phyloP scores from a whole-genome alignment of 2,888 invertebrate species.

The Epistrophe grossulariae region DNA sequence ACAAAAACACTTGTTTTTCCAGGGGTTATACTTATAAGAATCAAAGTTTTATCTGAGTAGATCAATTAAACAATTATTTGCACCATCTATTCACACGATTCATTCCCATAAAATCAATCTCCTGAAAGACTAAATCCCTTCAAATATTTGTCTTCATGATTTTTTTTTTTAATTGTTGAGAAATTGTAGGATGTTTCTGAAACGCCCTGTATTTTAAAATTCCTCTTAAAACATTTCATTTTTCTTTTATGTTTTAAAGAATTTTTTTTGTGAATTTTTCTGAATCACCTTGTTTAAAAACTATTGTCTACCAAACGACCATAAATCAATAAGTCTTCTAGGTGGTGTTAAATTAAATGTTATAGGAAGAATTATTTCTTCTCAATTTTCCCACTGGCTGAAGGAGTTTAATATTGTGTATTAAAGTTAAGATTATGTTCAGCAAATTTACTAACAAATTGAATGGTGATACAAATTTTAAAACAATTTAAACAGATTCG shows the following conservation, averaged over 20 bases:
- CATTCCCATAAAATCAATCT: too few species aligned
- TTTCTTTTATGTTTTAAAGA: neutral
- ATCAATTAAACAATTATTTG: too few species aligned
- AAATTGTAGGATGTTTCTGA: too few species aligned
- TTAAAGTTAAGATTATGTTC: neutral
- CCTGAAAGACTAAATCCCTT: too few species aligned
- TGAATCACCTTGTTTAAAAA: neutral
- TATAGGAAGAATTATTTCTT: neutral
- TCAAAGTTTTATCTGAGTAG: too few species aligned
- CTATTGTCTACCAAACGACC: neutral
- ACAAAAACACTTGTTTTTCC: too few species aligned
- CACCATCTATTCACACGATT: too few species aligned
- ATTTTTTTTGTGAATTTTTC: neutral
- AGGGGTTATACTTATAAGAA: too few species aligned
- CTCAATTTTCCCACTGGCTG: neutral
- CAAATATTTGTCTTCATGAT: neutral
- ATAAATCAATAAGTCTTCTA: neutral
- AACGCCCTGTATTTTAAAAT: too few species aligned
- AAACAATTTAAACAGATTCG: neutral
- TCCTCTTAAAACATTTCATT: too few species aligned
- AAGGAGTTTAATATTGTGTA: neutral
- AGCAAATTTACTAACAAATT: neutral
- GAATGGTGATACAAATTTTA: neutral
- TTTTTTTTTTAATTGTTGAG: neutral
- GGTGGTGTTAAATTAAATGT: neutral